Evolutionary conservation across 2,888 invertebrate genomes (phyloP), one percentile per base, ranked within the genome.

Genomic region (Iphiclides podalirius): DNA sequence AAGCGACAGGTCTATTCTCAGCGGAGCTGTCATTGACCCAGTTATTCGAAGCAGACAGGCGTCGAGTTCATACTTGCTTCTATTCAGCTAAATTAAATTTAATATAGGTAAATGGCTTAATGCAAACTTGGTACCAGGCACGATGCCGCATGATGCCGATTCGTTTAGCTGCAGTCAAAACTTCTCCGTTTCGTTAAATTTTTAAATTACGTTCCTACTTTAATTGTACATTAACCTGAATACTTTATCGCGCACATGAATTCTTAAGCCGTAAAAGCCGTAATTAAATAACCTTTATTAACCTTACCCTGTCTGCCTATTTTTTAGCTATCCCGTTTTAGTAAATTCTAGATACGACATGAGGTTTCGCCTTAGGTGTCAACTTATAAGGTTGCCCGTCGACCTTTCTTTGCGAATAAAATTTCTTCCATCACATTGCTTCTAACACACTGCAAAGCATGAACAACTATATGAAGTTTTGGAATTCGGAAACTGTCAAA

Each of bases 1-100:
- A 74, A 78, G 75, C 79, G 68, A 63, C 64, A 68, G 70, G 71
- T 77, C 85, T 87, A 87, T 85, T 86, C 84, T 85, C 72, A 74
- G 72, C 72, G 67, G 69, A 70, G 55, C 74, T 79, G 82, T 79
- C 81, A 86, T 86, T 87, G 87, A 87, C 87, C 87, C 66, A 86
- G 73, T 79, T 87, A 64, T 68, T 55, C 62, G 65, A 66, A n/a
- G 66, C 64, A 66, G 67, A 33, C 38, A 14, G 40, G 42, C 42
- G 47, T 20, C 36, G 42, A 33, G 42, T 41, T 46, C 45, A 45
- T 48, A 51, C 37, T 54, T 48, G 50, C 52, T 54, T 52, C 41
- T 54, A 48, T 50, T 51, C 50, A 47, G 66, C 66, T 75, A 71
- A 81, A 79, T 83, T 75, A 79, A 80, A 74, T 75, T 71, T 75